Conservation (phyloP, 1,140 invertebrate genomes). For the Trichonephila clavata region DNA sequence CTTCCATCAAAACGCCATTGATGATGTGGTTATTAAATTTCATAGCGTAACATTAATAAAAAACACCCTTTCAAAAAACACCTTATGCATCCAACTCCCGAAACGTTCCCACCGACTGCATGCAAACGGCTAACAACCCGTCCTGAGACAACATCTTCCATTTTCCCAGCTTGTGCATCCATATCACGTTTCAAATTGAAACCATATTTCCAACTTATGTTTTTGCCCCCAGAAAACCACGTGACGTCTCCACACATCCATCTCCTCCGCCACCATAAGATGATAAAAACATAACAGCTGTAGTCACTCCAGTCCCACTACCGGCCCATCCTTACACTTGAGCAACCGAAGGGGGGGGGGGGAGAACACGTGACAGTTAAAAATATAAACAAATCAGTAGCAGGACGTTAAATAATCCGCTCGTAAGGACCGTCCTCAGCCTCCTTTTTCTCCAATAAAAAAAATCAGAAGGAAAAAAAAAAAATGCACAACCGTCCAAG, state of each 20-base stretch:
- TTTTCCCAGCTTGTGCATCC: conserved; percentile 42
- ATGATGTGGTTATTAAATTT: no score
- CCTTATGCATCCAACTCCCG: not conserved
- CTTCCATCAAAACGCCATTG: no score
- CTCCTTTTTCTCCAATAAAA: conserved; percentile 1
- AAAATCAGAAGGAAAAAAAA: not conserved
- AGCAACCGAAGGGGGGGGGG: not conserved
- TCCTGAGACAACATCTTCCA: not conserved
- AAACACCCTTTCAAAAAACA: not conserved
- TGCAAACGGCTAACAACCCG: not conserved
- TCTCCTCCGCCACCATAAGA: not conserved
- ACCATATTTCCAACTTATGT: conserved; percentile 70
- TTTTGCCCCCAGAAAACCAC: conserved; percentile 11
- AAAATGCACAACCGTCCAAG: conserved; percentile 5
- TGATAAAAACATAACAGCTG: conserved; percentile 66
- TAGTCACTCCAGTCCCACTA: not conserved
- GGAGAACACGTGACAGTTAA: not conserved
- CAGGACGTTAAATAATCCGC: conserved; percentile 50
- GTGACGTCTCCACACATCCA: not conserved
- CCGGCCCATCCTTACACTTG: conserved; percentile 10
- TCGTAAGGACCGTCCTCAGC: not conserved
- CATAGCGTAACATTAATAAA: not conserved
- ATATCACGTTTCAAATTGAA: conserved; percentile 58
- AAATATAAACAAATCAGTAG: conserved; percentile 45
- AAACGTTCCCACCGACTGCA: conserved; percentile 1